Base-by-base conservation (phyloP, 2,113 vertebrate genomes). In the Casuarius casuarius region DNA sequence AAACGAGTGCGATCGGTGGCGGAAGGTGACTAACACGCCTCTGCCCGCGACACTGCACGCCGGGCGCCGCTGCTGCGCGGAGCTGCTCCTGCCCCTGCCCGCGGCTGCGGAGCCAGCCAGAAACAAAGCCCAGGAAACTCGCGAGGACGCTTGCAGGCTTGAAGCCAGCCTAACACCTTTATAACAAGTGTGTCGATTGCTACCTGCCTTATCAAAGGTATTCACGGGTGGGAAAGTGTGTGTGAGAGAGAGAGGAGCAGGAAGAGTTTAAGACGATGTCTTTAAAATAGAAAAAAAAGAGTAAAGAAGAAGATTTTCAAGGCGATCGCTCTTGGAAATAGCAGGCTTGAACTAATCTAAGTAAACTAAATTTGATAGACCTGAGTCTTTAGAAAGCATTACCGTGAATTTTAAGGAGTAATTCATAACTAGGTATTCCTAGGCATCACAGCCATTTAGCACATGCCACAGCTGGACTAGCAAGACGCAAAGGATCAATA, bases 401-500 rank as follows among this genome's bases (percentile, higher is more conserved):
- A 26, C 46, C 17, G 96, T 91, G 95, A 97, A 97, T 97, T 97
- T 97, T 91, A 97, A 97, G 95, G 70, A 76, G 84, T 92, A 79
- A 66, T 95, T 97, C 88, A 95, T 97, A 97, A 97, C 90, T 92
- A 97, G 97, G 97, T 97, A 98, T 98, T 98, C 96, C 95, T 75
- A 92, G 91, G 97, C 97, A 97, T 81, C 90, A 96, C 96, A 94
- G 97, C 98, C 98, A 97, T 98, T 98, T 97, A 98, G 96, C 97
- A 98, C 97, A 98, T 96, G 98, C 97, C 97, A 97, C 97, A 97
- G 97, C 97, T 95, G 98, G 98, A 96, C 97, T 97, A 97, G 98
- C 98, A 96, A 97, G 95, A 98, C 92, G 92, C 95, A 67, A 85
- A 97, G 89, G 97, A 98, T 99, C 98, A 81, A 99, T 99, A 98